Conservation (phyloP, 2,113 vertebrate genomes). For the Poicephalus meyeri region DNA sequence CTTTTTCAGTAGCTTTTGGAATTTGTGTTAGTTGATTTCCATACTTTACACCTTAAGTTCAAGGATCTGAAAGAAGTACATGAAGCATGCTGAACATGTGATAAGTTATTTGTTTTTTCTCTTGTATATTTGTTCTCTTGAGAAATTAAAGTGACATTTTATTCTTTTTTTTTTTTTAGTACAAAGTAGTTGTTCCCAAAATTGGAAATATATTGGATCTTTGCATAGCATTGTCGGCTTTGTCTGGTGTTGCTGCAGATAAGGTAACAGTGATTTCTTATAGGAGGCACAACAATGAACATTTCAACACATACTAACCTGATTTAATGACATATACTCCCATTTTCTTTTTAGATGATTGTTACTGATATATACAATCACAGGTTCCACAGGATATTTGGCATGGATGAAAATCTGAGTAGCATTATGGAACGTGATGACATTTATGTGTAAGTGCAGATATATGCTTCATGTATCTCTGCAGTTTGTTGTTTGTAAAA, state of each 20-base stretch:
- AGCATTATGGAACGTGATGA: conserved; percentile 99
- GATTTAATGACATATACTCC: conserved; percentile 3
- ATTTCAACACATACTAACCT: not conserved
- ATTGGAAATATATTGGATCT: conserved; percentile 97
- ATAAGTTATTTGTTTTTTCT: not conserved
- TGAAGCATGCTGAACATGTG: not conserved
- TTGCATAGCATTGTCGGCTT: conserved; percentile 86
- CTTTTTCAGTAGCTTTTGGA: not conserved
- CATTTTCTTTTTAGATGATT: conserved; percentile 82
- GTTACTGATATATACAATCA: conserved; percentile 99
- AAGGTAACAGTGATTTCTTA: conserved; percentile 80
- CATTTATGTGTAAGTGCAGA: conserved; percentile 93
- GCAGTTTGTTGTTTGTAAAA: not conserved
- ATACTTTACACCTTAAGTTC: not conserved
- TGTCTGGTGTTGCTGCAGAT: conserved; percentile 90
- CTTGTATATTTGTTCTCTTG: not conserved
- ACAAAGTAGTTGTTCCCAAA: conserved; percentile 97
- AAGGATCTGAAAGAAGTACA: not conserved
- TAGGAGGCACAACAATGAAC: not conserved
- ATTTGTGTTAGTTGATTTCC: not conserved
- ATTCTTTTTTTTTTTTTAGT: conserved; percentile 77
- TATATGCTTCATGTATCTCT: not conserved
- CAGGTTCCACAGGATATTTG: conserved; percentile 97
- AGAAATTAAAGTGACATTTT: not conserved
- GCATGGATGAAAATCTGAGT: conserved; percentile 95